Evolutionary conservation across 1,140 invertebrate species (phyloP), one percentile per base, ranked within the genome.

Genomic region (Laupala kohalensis): DNA sequence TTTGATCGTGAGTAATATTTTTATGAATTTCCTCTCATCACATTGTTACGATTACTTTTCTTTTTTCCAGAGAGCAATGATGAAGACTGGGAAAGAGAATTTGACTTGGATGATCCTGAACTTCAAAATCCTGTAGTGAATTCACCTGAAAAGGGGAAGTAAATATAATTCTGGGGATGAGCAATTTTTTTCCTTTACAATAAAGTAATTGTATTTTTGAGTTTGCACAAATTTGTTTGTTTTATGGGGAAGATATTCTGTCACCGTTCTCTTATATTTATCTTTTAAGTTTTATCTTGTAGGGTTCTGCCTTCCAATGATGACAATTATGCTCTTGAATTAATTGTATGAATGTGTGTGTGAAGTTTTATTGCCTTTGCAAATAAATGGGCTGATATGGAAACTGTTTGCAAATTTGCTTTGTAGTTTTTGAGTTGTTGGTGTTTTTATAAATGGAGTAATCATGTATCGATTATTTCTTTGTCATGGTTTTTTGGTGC

Each of bases 41-140:
- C n/a, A n/a, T n/a, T n/a, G n/a, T n/a, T n/a, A n/a, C n/a, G n/a
- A n/a, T n/a, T n/a, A n/a, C n/a, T n/a, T 66, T 67, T 37, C 19
- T 67, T 2, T 9, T 6, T 67, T 53, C 2, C 71, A 74, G 73
- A 74, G 53, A 74, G 73, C 67, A 72, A 65, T 69, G 71, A 74
- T 66, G 73, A 65, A 15, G 73, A 74, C 53, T 74, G 73, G 73
- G 73, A 74, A 64, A 67, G 30, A 66, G 73, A 74, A 66, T 74
- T 74, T 53, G 73, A 74, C 67, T 26, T 74, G 12, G 73, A 74
- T 29, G 73, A 74, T 25, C 23, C 63, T 19, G 66, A 70, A 27
- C 6, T 65, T 19, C 69, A 72, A 15, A 26, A 28, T 15, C 19
- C 26, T n/a, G 69, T 29, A 62, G 69, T 25, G 9, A 25, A 5